Conservation (phyloP, 2,888 invertebrate genomes). For the Cataglyphis livida region DNA sequence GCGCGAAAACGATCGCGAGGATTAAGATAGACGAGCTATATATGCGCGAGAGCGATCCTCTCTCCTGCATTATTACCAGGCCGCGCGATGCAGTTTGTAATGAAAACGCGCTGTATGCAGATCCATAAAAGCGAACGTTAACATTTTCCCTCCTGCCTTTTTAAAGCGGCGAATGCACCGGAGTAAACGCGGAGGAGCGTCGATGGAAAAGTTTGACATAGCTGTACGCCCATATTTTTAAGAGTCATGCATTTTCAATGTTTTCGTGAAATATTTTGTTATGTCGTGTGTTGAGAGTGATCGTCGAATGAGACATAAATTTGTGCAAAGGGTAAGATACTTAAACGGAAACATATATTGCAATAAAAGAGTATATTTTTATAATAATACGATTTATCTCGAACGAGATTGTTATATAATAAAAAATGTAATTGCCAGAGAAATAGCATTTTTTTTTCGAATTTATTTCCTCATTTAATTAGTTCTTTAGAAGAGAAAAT, state of each 20-base stretch:
- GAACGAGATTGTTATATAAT: not conserved
- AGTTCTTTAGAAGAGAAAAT: not conserved
- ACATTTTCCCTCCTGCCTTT: conserved; percentile 47
- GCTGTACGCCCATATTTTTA: conserved; percentile 30
- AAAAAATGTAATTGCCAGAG: not conserved
- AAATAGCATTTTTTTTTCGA: not conserved
- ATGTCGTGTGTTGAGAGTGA: conserved; percentile 1
- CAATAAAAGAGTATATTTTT: not conserved
- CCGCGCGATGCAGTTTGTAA: conserved; percentile 51
- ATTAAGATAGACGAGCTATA: conserved; percentile 56
- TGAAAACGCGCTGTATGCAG: conserved; percentile 53
- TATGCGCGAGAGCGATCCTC: conserved; percentile 43
- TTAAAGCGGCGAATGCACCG: conserved; percentile 34
- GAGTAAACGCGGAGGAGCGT: conserved; percentile 22
- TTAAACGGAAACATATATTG: not conserved
- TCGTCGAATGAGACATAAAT: not conserved
- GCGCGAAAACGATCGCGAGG: conserved; percentile 49
- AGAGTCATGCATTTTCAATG: conserved; percentile 29
- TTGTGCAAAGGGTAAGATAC: not conserved
- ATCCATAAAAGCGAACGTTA: conserved; percentile 53
- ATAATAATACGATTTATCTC: not conserved
- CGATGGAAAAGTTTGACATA: conserved; percentile 40
- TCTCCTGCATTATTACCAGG: conserved; percentile 50
- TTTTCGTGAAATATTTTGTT: not conserved
- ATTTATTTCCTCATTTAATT: not conserved